Base-by-base conservation (phyloP, 2,797 vertebrate species). In the Echiichthys vipera region DNA sequence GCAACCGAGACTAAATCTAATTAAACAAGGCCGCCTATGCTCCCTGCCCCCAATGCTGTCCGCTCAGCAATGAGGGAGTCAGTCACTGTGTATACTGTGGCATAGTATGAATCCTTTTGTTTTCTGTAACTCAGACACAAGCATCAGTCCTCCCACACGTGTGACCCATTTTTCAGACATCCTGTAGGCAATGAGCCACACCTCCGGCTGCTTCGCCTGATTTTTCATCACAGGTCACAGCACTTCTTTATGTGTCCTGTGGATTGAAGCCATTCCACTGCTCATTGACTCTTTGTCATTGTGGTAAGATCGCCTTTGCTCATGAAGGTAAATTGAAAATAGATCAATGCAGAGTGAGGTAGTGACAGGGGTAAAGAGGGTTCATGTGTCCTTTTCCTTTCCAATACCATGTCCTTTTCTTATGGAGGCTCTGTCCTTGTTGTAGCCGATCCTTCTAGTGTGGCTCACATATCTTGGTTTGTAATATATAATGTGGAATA, bases 131-230 rank as follows among this genome's bases (percentile, higher is more conserved):
- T 81, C 88, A 71, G 65, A 77, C 78, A 83, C 64, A 73, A 80
- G 84, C 81, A 84, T 84, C 77, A 67, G 71, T 85, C 75, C 83
- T 73, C 79, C 66, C 70, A 83, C 83, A 82, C 50, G 66, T 82
- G 83, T 87, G 91, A 90, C 84, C 83, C 84, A 89, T 80, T 92
- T 91, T 88, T 84, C 72, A 89, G 85, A 91, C 84, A 84, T 92
- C 85, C 84, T 83, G 83, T 71, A 87, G 88, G 86, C 83, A 85
- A 68, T 72, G 81, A 86, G 84, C 81, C 85, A 88, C 88, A 89
- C 89, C 81, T 85, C 87, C 39, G 27, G 66, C 75, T 77, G 88
- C 69, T 81, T 89, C 55, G 57, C 65, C 74, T 56, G 74, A 84
- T 89, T 80, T 76, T 81, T 86, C 73, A 74, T 87, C 74, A 77